These are phyloP conservation scores for Calephelis virginiensis DNA, from an alignment of 1,140 invertebrate species.

Conservation along the genomic window DNA sequence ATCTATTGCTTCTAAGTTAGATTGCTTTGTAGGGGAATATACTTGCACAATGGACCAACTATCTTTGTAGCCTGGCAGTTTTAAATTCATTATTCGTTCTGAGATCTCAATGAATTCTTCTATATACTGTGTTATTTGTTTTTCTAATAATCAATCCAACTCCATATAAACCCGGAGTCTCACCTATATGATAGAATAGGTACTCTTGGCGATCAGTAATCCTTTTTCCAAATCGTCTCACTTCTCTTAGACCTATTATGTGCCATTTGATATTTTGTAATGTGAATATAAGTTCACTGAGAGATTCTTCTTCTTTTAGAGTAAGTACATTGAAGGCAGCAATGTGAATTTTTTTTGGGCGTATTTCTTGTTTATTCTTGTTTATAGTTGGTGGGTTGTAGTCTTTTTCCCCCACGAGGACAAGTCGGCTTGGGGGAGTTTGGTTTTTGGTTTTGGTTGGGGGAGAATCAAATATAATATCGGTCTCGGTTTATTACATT, in stretches of 20 bases:
- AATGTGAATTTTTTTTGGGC: not conserved
- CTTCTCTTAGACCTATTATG: slow-evolving; percentile 22
- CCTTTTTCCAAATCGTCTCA: slow-evolving; percentile 6
- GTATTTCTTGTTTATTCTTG: not conserved
- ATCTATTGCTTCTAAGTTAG: too few species aligned
- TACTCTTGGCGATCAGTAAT: slow-evolving; percentile 7
- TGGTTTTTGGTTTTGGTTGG: too few species aligned
- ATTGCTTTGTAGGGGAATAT: too few species aligned
- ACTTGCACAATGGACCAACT: too few species aligned
- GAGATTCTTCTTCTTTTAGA: not conserved
- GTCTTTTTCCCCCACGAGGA: slow-evolving; percentile 24
- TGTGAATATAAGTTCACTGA: slow-evolving; percentile 18
- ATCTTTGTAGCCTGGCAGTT: too few species aligned
- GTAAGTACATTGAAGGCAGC: slow-evolving; percentile 18
- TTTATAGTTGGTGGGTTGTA: slow-evolving; percentile 9
- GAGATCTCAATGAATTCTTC: too few species aligned
- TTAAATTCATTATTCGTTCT: too few species aligned
- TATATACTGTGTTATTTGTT: too few species aligned
- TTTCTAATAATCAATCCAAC: not conserved
- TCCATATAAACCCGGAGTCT: slow-evolving; percentile 11
- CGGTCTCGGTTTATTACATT: slow-evolving; percentile 24
- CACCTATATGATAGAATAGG: slow-evolving; percentile 14
- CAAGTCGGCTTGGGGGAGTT: slow-evolving; percentile 24
- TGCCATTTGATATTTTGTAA: slow-evolving; percentile 22
- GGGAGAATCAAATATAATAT: slow-evolving; percentile 31